Base-by-base conservation (phyloP, 1,140 invertebrate species). In the Megalonaias nervosa region DNA sequence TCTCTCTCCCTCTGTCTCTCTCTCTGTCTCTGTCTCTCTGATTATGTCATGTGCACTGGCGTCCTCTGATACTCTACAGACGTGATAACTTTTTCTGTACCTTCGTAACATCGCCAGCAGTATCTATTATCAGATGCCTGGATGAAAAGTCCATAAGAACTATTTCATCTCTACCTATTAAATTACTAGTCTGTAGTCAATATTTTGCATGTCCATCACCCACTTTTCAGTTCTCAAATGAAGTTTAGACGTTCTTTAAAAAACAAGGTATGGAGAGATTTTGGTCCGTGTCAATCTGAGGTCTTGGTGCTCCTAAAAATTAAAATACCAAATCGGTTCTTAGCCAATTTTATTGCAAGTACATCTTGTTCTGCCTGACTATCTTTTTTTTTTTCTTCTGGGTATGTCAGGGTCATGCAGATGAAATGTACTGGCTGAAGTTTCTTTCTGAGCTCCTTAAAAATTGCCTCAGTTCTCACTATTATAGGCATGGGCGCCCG, bases 401-500 rank as follows among this genome's bases (percentile, higher is more conserved):
- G 67, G 21, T 85, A 81, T 9, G 89, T 87, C 19, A 91, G 74
- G 48, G 83, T 87, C 81, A 88, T 88, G 71, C 88, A 89, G 15
- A 82, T 87, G 83, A 86, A 92, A 13, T 85, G 82, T 56, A 92
- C 88, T 26, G 81, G 67, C 70, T 80, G 68, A 11, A 61, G 71
- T 21, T 74, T n/a, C n/a, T n/a, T n/a, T n/a, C n/a, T n/a, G n/a
- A n/a, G n/a, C n/a, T n/a, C 77, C 16, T 70, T 23, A 9, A 57
- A 56, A 68, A 59, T 57, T 55, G 74, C 81, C 60, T 83, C 56
- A 1, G 86, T 57, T 12, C 92, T 70, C 14, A 91, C 87, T 14
- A 85, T 87, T 26, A 26, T 65, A 14, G 90, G 90, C 72, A 88
- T 90, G 0, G 90, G 91, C 83, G n/a, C n/a, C n/a, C n/a, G n/a